Conservation (phyloP, 2,113 vertebrate genomes). For the Rhea americana region DNA sequence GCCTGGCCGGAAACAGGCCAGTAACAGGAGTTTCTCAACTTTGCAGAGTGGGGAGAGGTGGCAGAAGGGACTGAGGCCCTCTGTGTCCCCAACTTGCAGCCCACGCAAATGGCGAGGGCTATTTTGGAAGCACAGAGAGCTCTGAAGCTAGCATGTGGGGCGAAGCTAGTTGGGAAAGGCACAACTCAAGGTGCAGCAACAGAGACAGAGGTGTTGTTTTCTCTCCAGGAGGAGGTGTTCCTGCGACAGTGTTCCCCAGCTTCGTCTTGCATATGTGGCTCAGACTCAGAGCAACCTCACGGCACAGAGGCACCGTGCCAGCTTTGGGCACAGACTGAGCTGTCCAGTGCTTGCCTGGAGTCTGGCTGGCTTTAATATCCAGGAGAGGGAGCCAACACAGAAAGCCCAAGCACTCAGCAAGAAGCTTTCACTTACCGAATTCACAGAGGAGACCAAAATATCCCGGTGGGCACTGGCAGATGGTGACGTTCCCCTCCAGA, state of each 20-base stretch:
- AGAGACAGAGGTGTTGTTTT: neutral
- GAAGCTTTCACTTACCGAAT: constrained; percentile 83
- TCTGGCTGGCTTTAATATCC: neutral
- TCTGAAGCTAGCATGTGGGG: rapidly evolving
- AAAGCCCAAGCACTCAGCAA: rapidly evolving
- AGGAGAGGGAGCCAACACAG: rapidly evolving
- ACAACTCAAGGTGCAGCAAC: rapidly evolving
- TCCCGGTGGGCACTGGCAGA: constrained; percentile 89
- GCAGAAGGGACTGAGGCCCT: no score
- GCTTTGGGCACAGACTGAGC: neutral
- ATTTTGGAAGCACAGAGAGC: neutral
- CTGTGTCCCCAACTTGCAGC: no score
- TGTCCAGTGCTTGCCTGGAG: neutral
- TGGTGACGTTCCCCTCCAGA: constrained; percentile 81
- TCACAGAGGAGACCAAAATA: constrained; percentile 93
- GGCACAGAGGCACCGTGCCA: neutral
- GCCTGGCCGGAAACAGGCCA: neutral
- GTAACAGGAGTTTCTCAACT: neutral
- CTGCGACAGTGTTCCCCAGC: neutral
- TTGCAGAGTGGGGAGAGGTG: neutral
- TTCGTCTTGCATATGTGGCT: neutral
- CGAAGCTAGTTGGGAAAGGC: neutral
- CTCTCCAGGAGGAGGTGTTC: neutral
- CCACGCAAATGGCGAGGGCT: rapidly evolving
- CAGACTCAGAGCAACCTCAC: neutral